phyloP scores from a whole-genome alignment of 1,140 invertebrate species.

The Caerostris darwini region DNA sequence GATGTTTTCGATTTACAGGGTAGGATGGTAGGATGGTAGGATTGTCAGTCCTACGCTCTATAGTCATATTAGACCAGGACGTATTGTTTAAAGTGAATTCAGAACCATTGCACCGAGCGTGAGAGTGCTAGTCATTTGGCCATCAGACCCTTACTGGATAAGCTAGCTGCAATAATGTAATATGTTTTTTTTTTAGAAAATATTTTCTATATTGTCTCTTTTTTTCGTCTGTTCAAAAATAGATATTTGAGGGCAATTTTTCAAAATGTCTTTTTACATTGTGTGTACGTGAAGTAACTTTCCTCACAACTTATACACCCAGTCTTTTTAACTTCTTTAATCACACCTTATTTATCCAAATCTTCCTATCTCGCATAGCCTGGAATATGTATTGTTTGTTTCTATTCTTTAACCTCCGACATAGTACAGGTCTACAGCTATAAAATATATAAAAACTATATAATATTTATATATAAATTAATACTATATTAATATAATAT shows the following conservation, averaged over 20 bases:
- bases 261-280: slow-evolving; percentile 32
- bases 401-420: not conserved
- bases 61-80: no score
- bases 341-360: not conserved
- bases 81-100: no score
- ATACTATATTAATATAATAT: no score
- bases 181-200: slow-evolving; percentile 46
- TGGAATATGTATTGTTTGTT: not conserved
- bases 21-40: no score
- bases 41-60: no score
- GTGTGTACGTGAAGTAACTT: no score
- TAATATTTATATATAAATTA: not conserved
- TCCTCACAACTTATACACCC: not conserved
- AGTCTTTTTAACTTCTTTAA: not conserved
- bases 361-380: not conserved
- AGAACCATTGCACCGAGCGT: no score
- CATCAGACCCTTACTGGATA: no score
- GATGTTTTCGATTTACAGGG: not conserved
- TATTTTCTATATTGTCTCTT: not conserved
- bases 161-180: no score
- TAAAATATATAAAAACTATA: not conserved
- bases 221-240: slow-evolving; percentile 28
- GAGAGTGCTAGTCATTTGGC: no score
- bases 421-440: not conserved
- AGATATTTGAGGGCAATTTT: slow-evolving; percentile 15